Base-by-base conservation (phyloP, 1,140 invertebrate genomes). In the Prorops nasuta region DNA sequence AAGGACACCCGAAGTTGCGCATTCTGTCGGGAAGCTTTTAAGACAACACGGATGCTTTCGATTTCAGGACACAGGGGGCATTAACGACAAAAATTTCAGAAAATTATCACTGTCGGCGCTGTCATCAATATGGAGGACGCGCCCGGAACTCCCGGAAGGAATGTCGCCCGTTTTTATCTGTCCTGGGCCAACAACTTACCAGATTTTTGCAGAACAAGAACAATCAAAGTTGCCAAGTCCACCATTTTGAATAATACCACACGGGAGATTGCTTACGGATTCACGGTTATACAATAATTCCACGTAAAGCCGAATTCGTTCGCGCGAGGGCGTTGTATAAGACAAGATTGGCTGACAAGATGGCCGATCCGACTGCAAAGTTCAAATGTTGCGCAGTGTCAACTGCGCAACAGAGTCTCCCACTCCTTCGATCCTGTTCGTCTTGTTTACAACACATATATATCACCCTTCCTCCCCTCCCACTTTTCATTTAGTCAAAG, bases 81-180 rank as follows among this genome's bases (percentile, higher is more conserved):
- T 84, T 82, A 83, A 80, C 79, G 72, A 80, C 79, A 81, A 83
- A 84, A 84, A 83, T 82, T 84, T 82, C 82, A 73, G 66, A 77
- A 83, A 84, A 83, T 83, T 82, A 83, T 82, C 83, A 84, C 82
- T 72, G 81, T 81, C 80, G 82, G 83, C 83, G 83, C 83, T 84
- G 83, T 80, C 81, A 83, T 83, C 83, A 83, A 83, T 79, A 82
- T 83, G 81, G 80, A 74, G 71, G 71, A 66, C 64, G 63, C 39
- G 10, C 20, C 21, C n/a, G 18, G 16, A 9, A 56, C 44, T 35
- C 28, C 28, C 46, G 58, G 19, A 51, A 58, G 46, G 61, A 58
- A 48, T 18, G 20, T 64, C 63, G 44, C 56, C 64, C 56, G n/a
- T n/a, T n/a, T n/a, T n/a, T n/a, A n/a, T n/a, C n/a, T n/a, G n/a